Percentiles rank a stretch among this genome's conserved stretches.
Conservation (phyloP, 2,888 invertebrate genomes). For the Sisyra nigra region DNA sequence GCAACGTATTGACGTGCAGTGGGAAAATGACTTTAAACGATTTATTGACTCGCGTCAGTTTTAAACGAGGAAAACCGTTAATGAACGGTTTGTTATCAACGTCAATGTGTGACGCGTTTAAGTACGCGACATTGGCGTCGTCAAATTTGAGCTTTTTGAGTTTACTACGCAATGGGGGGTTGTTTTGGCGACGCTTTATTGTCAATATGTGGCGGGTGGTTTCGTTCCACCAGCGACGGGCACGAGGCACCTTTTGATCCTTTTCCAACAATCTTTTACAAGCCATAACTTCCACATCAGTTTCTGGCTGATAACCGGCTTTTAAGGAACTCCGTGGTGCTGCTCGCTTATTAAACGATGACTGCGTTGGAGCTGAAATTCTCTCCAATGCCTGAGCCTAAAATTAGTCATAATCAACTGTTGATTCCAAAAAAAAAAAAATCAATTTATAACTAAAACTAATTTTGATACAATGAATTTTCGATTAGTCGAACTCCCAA, state of each 20-base stretch:
- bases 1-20: conserved; percentile 2
- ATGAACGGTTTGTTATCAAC: conserved; percentile 3
- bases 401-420: no score
- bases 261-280: not conserved
- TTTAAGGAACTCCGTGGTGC: conserved; percentile 12
- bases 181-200: conserved; percentile 21
- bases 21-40: not conserved
- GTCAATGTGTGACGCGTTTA: not conserved
- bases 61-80: conserved; percentile 21
- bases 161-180: conserved; percentile 13
- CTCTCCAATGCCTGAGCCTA: conserved; percentile 35
- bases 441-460: no score
- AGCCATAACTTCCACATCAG: no score
- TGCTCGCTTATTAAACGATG: conserved; percentile 36
- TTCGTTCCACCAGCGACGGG: conserved; percentile 25
- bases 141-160: conserved; percentile 2
- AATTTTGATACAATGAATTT: no score
- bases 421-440: not conserved
- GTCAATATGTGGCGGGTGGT: conserved; percentile 22
- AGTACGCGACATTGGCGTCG: not conserved
- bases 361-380: conserved; percentile 47
- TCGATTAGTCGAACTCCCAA: no score
- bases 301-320: no score
- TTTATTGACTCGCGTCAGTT: conserved; percentile 14
- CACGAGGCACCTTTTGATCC: conserved; percentile 16